These are phyloP conservation scores for Arrhamphus sclerolepis DNA, from an alignment of 2,797 vertebrate species.

Conservation along the genomic window DNA sequence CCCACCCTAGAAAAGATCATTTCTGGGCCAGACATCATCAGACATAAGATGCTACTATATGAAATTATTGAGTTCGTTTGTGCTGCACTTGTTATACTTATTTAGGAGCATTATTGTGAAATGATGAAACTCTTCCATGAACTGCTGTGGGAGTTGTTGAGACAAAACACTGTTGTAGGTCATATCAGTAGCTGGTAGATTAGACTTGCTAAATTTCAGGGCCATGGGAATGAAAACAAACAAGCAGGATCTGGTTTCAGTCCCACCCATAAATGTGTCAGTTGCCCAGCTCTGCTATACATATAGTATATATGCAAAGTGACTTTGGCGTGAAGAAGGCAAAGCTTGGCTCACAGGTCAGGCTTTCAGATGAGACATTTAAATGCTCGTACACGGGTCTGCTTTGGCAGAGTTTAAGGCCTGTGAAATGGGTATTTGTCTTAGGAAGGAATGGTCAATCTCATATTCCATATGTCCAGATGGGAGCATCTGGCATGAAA, in stretches of 20 bases:
- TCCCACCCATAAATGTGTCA: conserved; percentile 32
- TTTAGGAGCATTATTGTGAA: conserved; percentile 38
- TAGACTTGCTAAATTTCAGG: conserved; percentile 76
- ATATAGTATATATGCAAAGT: conserved; percentile 42
- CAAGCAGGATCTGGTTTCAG: conserved; percentile 66
- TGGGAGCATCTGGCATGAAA: conserved; percentile 59
- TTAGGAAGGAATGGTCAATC: conserved; percentile 44
- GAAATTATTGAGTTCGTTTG: conserved; percentile 77
- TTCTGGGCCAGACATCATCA: conserved; percentile 40
- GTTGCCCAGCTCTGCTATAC: conserved; percentile 29
- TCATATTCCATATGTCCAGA: conserved; percentile 49
- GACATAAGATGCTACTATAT: conserved; percentile 68
- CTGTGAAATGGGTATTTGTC: conserved; percentile 41
- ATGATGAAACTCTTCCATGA: conserved; percentile 47
- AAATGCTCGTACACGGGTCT: conserved; percentile 41
- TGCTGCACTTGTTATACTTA: conserved; percentile 45
- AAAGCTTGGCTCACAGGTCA: conserved; percentile 60
- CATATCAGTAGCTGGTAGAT: conserved; percentile 68
- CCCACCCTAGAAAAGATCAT: conserved; percentile 33
- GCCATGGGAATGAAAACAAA: conserved; percentile 81
- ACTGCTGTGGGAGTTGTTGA: conserved; percentile 41
- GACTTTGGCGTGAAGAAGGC: conserved; percentile 50
- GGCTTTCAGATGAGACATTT: conserved; percentile 58
- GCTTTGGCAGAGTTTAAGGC: conserved; percentile 50
- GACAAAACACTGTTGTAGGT: conserved; percentile 58